Evolutionary conservation across 1,140 invertebrate species (phyloP), one percentile per base, ranked within the genome.

Genomic region (Drosophila kurseongensis): DNA sequence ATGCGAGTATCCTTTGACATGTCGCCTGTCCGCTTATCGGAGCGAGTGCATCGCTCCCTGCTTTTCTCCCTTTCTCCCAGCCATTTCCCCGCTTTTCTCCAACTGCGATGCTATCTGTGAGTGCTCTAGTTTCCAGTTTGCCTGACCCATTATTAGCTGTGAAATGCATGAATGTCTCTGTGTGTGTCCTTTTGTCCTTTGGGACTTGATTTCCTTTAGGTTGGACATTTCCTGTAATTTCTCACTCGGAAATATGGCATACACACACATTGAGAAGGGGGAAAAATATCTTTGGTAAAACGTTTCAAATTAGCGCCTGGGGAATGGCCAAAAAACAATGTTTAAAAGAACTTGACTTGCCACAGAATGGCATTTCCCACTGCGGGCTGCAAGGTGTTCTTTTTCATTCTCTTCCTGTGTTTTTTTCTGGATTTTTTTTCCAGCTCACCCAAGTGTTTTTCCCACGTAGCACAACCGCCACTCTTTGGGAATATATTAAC

Each of bases 211-310:
- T 89, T 89, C 58, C 76, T 71, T 55, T 58, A 29, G 35, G 23
- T 68, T 77, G 80, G 59, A 77, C 80, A 80, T 84, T 89, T 89
- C 85, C 84, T 90, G 85, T 78, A 75, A 80, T 80, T 89, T 89
- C 66, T 88, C 84, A 89, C 56, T 75, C 55, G 47, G 47, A 72
- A 55, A 63, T 51, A 61, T 54, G 40, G 45, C 45, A 56, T 48
- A 51, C 62, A 67, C 62, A 66, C 55, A 50, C 14, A 40, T 8
- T 41, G 16, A 8, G 10, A 36, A 38, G 29, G 41, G 35, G 23
- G 38, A 2, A 32, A 54, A 60, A 54, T 69, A 59, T 65, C 63
- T 78, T 80, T 56, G 48, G 35, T 42, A 50, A 58, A 56, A 45
- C 68, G 67, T 60, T 77, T 58, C 69, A 69, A 84, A 80, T 89